Evolutionary conservation across 2,797 vertebrate genomes (phyloP).

Genomic region (Amphiprion clarkii): DNA sequence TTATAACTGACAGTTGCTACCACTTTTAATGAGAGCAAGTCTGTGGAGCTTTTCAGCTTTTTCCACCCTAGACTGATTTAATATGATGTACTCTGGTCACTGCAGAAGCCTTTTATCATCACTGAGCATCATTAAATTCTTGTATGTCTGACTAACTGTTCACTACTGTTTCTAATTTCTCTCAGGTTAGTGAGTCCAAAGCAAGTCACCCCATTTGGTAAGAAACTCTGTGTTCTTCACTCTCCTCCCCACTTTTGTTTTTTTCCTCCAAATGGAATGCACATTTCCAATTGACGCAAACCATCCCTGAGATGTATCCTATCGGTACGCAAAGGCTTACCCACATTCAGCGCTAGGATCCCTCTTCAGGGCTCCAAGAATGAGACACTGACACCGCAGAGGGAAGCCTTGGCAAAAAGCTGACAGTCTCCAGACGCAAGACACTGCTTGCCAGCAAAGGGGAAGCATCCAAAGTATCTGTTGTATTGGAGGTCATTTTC

Average conservation of each 20-base stretch:
- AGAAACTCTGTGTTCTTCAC: conserved; percentile 52
- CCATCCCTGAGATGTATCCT: conserved; percentile 46
- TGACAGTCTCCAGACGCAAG: conserved; percentile 65
- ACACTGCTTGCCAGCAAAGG: conserved; percentile 54
- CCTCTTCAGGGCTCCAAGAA: conserved; percentile 58
- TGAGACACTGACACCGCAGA: conserved; percentile 68
- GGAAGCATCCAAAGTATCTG: conserved; percentile 66
- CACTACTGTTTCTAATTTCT: conserved; percentile 59
- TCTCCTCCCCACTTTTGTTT: neutral
- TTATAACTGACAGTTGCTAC: conserved; percentile 27
- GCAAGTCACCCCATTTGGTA: conserved; percentile 43
- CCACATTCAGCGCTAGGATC: conserved; percentile 48
- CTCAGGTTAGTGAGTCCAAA: conserved; percentile 53
- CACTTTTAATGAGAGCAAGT: conserved; percentile 29
- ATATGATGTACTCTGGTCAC: conserved; percentile 40
- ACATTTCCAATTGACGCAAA: conserved; percentile 71
- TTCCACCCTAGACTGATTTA: conserved; percentile 56
- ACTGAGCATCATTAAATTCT: conserved; percentile 18
- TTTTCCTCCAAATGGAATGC: conserved; percentile 60
- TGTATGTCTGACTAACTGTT: conserved; percentile 26
- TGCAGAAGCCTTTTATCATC: conserved; percentile 54
- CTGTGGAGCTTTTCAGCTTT: conserved; percentile 38
- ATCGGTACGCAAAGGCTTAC: conserved; percentile 61
- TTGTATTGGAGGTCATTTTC: conserved; percentile 53
- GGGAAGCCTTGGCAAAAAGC: conserved; percentile 63